Base-by-base conservation (phyloP, 1,140 invertebrate genomes). In the Drosophila murphyi region DNA sequence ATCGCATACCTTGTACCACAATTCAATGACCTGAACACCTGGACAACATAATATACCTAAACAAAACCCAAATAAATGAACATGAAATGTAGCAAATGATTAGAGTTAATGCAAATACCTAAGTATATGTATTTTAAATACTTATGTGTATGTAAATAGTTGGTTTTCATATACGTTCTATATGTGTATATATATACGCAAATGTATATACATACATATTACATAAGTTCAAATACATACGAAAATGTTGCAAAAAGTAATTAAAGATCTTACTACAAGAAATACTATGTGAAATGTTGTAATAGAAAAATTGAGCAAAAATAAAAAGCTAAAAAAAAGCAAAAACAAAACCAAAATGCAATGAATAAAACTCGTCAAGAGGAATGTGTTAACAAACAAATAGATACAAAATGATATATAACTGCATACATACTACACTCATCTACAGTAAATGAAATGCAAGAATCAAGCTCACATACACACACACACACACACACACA, bases 301-400 rank as follows among this genome's bases (percentile, higher is more conserved):
- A 65, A 61, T 69, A 78, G 56, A 74, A 62, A 54, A 70, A 3
- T 50, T 73, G 28, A 73, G 68, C 50, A 72, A 51, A 63, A 47
- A 65, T 50, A 41, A 39, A 43, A 61, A 47, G 70, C 20, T 20
- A 41, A 29, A 28, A 74, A 72, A 51, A 72, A 51, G 5, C 34
- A 51, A 59, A 67, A 78, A 34, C 48, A 45, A 61, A 67, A 72
- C 34, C 45, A 62, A 88, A 88, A 85, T 83, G 79, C 79, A 82
- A 86, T 85, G 78, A 86, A 86, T 85, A 76, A 78, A 85, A 89
- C 85, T 89, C 85, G 85, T 89, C 85, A 89, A 89, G 85, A 89
- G 85, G 86, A 89, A 89, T 89, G 85, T 89, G 85, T 89, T 89
- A 89, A 85, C 80, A 88, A 89, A 72, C 57, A 70, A 87, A 82